Percentiles rank a stretch among this genome's conserved stretches.
Conservation (phyloP, 2,797 vertebrate genomes). For the Kryptolebias ocellatus region DNA sequence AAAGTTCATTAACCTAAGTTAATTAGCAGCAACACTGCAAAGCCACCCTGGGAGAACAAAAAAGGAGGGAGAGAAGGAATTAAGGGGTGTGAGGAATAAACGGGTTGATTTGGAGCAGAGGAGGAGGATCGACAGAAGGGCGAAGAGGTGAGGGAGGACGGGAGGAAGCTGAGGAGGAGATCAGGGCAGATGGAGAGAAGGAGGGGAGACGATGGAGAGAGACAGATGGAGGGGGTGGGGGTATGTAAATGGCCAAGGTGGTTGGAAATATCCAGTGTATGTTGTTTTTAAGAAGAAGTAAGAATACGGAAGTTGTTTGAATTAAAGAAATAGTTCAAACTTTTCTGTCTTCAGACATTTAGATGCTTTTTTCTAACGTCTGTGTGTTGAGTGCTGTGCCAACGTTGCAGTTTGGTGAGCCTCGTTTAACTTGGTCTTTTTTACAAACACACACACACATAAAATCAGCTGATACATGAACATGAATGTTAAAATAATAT, state of each 20-base stretch:
- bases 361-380: too few species aligned
- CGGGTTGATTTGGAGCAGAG: constrained; percentile 16
- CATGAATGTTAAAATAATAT: neutral
- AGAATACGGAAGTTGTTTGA: neutral
- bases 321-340: constrained; percentile 11
- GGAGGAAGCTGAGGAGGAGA: constrained; percentile 44
- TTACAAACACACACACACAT: neutral
- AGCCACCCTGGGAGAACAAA: constrained; percentile 42
- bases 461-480: neutral
- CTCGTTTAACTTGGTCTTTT: neutral
- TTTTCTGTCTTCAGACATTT: neutral
- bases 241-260: constrained; percentile 37
- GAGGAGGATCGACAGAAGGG: constrained; percentile 51
- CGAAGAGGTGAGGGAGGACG: constrained; percentile 49
- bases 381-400: too few species aligned
- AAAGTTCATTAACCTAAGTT: constrained; percentile 61
- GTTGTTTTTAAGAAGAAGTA: constrained; percentile 26
- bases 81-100: constrained; percentile 40
- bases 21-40: constrained; percentile 56
- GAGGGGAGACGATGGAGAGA: constrained; percentile 36
- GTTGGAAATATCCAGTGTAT: constrained; percentile 42
- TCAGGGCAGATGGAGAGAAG: constrained; percentile 57
- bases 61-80: constrained; percentile 42
- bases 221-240: constrained; percentile 54
- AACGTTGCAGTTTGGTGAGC: neutral